Evolutionary conservation across 2,113 vertebrate species (phyloP), one percentile per base, ranked within the genome.

Genomic region (Spermophilus dauricus): DNA sequence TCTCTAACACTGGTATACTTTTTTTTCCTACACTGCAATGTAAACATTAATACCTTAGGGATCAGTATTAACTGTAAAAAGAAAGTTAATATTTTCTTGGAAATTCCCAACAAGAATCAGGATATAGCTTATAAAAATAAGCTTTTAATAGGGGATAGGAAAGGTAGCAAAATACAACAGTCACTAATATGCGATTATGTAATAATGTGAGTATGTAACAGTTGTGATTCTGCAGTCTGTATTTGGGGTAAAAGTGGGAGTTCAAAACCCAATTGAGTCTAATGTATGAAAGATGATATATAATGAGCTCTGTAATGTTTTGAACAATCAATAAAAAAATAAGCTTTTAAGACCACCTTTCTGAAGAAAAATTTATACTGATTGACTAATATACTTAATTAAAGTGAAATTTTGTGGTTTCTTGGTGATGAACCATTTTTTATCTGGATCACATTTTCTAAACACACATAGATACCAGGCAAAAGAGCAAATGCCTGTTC

Each of bases 51-150:
- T 82, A 70, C 65, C 42, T 89, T 56, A 39, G 34, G 56, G 5
- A 84, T 89, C 39, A 73, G 16, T 86, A 32, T 34, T 92, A 92
- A 86, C n/a, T 80, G 10, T 77, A 70, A 56, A 92, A 76, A 95
- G 26, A 76, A 11, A 51, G 34, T 81, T 95, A 67, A 56, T 63
- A 32, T 81, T 94, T 63, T 76, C 18, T 61, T 8, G 14, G 28
- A 96, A 91, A 91, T 56, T 88, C 30, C 42, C 72, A 34, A 67
- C 20, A 91, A 56, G 28, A 56, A 37, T 94, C 30, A 78, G 42
- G 26, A 9, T 78, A 2, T 77, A 82, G 67, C 10, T 85, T 96
- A 86, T 76, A 76, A n/a, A 45, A 95, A 84, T 34, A 76, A 94
- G 45, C 9, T 73, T 12, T 77, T 72, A 86, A 73, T 37, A 37